Conservation (phyloP, 1,140 invertebrate genomes). For the Diabrotica undecimpunctata region DNA sequence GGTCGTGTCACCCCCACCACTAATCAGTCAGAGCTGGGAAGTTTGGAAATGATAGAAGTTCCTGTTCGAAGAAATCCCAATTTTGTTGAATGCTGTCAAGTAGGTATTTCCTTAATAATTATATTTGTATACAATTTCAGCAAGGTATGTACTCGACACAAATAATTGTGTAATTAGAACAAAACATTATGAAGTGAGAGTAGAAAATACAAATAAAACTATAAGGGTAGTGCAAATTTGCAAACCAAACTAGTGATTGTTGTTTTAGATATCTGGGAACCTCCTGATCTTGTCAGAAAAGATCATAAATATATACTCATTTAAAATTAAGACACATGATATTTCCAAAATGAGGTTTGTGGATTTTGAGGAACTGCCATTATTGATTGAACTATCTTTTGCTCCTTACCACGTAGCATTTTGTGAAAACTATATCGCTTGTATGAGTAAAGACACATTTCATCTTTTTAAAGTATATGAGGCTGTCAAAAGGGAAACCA, state of each 20-base stretch:
- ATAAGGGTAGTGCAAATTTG: too few species aligned
- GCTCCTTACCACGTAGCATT: constrained; percentile 51
- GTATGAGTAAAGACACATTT: constrained; percentile 49
- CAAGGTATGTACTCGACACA: too few species aligned
- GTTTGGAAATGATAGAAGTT: constrained; percentile 67
- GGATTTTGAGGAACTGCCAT: constrained; percentile 59
- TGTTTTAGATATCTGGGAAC: constrained; percentile 55
- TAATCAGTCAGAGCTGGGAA: constrained; percentile 52
- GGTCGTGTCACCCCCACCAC: constrained; percentile 63
- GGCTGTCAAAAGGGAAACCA: constrained; percentile 9
- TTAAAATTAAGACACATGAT: constrained; percentile 59
- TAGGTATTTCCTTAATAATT: constrained; percentile 23
- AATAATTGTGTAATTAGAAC: too few species aligned
- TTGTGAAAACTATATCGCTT: constrained; percentile 58
- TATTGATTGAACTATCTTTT: constrained; percentile 53
- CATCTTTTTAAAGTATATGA: constrained; percentile 47
- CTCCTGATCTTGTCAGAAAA: constrained; percentile 55
- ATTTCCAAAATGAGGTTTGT: constrained; percentile 61
- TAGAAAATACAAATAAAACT: too few species aligned
- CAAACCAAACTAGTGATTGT: too few species aligned
- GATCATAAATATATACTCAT: constrained; percentile 56
- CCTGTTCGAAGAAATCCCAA: constrained; percentile 56
- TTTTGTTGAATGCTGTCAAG: constrained; percentile 61
- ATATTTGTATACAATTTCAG: not conserved
- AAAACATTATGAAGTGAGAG: too few species aligned